These are phyloP conservation scores for Schizopygopsis pylzovi DNA, from an alignment of 2,797 vertebrate species.

Conservation along the genomic window DNA sequence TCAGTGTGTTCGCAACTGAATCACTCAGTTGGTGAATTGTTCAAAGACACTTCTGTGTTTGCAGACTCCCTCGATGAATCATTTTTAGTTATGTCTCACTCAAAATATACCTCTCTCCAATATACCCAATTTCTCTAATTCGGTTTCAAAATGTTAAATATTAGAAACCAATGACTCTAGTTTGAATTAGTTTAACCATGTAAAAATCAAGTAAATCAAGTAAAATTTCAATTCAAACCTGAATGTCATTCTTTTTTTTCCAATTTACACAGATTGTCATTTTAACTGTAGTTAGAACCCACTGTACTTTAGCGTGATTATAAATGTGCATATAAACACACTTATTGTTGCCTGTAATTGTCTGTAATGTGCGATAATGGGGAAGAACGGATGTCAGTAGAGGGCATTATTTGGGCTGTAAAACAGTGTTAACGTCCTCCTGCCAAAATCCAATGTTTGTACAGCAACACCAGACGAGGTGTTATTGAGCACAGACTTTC, in stretches of 20 bases:
- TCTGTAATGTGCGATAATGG: constrained; percentile 12
- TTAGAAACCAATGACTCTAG: neutral
- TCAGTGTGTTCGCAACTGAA: neutral
- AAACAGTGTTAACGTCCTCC: constrained; percentile 6
- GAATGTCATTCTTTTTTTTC: constrained; percentile 7
- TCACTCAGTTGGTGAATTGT: neutral
- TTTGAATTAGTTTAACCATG: neutral
- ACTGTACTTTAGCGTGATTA: neutral
- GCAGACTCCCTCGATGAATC: neutral
- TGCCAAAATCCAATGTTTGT: constrained; percentile 28
- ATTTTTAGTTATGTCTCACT: neutral
- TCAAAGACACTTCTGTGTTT: neutral
- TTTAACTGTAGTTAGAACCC: neutral
- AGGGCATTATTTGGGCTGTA: constrained; percentile 12
- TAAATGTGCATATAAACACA: neutral
- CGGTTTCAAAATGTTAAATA: neutral
- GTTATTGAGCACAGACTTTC: constrained; percentile 15
- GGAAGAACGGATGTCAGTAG: neutral
- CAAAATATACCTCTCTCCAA: neutral
- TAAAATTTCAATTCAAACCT: neutral
- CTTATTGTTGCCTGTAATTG: neutral
- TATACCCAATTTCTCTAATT: too few relatives aligned
- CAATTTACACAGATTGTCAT: neutral
- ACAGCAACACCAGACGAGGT: constrained; percentile 28
- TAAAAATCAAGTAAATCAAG: neutral